These are phyloP conservation scores for Synanthedon formicaeformis DNA, from an alignment of 2,888 invertebrate species.

Conservation along the genomic window DNA sequence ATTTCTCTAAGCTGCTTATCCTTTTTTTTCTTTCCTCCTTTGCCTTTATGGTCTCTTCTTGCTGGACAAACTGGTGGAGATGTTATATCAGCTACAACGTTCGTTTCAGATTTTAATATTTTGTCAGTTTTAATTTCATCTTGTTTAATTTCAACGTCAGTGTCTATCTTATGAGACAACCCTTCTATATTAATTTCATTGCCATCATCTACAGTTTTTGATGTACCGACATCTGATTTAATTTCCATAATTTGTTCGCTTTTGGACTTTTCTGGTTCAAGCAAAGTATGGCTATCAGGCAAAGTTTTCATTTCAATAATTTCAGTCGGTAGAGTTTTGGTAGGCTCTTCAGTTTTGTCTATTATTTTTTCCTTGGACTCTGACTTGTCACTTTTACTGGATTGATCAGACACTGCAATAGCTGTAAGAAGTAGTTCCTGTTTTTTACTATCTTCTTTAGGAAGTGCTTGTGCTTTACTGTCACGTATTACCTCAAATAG, in stretches of 20 bases:
- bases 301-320: no score
- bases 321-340: not conserved
- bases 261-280: not conserved
- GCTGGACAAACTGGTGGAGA: constrained; percentile 30
- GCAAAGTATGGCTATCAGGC: not conserved
- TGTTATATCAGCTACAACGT: constrained; percentile 5
- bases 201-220: not conserved
- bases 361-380: not conserved
- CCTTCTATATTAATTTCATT: no score
- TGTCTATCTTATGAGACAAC: not conserved
- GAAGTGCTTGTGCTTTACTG: not conserved
- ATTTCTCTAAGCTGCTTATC: constrained; percentile 31
- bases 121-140: constrained; percentile 3
- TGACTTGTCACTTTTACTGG: not conserved
- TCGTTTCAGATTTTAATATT: constrained; percentile 7
- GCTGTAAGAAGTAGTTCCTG: not conserved
- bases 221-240: not conserved
- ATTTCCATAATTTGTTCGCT: not conserved
- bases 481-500: constrained; percentile 6
- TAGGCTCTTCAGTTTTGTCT: not conserved
- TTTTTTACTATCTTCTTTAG: not conserved
- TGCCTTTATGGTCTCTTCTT: constrained; percentile 49
- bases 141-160: not conserved
- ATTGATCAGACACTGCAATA: not conserved
- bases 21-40: constrained; percentile 44